Base-by-base conservation (phyloP, 1,140 invertebrate genomes). In the Thaumetopoea pityocampa region DNA sequence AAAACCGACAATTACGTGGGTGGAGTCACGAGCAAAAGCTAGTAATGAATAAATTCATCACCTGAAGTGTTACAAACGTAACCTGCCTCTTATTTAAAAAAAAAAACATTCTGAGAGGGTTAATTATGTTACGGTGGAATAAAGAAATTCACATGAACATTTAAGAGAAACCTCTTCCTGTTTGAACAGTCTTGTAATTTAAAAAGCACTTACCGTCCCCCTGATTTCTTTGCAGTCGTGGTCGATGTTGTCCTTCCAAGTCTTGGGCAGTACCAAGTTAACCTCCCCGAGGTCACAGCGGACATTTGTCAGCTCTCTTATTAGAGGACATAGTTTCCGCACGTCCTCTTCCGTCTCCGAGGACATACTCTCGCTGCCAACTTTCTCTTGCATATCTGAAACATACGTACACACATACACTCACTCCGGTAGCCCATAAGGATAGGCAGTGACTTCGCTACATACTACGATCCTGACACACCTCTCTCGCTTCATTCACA, bases 231-330 rank as follows among this genome's bases (percentile, higher is more conserved):
- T 53, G 50, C 78, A 82, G 9, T 77, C 59, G 8, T 82, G 78
- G 18, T 80, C 78, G 1, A 82, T 76, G 8, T 78, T 77, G 44
- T 80, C 73, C 20, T 65, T 72, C 76, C 76, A 80, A 3, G 46
- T 52, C 37, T 69, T 78, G 0, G 76, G 76, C 10, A 83, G 43
- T 2, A 41, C 6, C 0, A 43, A 48, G 2, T 64, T 52, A 5
- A 74, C 53, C 14, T 67, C 65, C 1, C 57, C 71, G 3, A 72
- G 35, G 33, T 70, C 67, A 12, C 69, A 77, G 1, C 63, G 49
- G 2, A 78, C 53, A 37, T 80, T 72, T 2, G 68, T 74, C 66
- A 82, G 40, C 24, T 65, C 54, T 19, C 37, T 68, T 5, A 61
- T 67, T 18, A 40, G 29, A n/a, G 47, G 48, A 15, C 63, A 68